Base-by-base conservation (phyloP, 1,140 invertebrate species). In the Phymorhynchus buccinoides region DNA sequence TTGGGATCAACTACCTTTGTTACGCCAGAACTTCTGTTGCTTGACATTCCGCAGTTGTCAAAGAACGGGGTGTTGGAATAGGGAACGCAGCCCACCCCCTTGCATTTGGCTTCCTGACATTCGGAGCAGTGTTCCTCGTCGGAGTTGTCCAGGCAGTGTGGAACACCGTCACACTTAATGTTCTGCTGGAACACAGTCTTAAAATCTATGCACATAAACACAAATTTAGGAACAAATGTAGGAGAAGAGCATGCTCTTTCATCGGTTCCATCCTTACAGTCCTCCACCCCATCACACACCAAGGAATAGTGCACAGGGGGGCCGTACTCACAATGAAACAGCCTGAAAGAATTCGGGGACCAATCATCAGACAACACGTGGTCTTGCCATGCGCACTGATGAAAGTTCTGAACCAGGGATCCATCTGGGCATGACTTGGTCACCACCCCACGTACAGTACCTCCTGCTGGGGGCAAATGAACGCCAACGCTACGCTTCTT, bases 271-370 rank as follows among this genome's bases (percentile, higher is more conserved):
- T 84, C 86, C 14, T 35, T 66, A 62, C 86, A 87, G 48, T 84
- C 80, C n/a, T 7, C 22, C 3, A 85, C 42, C 0, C 79, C 86
- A 66, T 87, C 84, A 83, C 86, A 87, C 22, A 87, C 80, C 22
- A 84, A 52, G 2, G 81, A 39, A n/a, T 71, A 84, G 62, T 52
- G 56, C 56, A 86, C 35, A 22, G 32, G 32, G 16, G 66, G 80
- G 41, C 32, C 32, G 4, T 66, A n/a, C 4, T 27, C 32, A 22
- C 80, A 81, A 2, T 35, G 4, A 66, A 81, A 81, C 4, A 81
- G 37, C 52, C 7, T 22, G 41, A 3, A 37, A 12, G 56, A 39
- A 16, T 39, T 1, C 27, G 7, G 14, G 27, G 35, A 27, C 12
- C 35, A n/a, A n/a, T 3, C 12, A 3, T 1, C 3, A 9, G 12